phyloP scores from a whole-genome alignment of 2,797 vertebrate species.

The Phylloscopus collybita region DNA sequence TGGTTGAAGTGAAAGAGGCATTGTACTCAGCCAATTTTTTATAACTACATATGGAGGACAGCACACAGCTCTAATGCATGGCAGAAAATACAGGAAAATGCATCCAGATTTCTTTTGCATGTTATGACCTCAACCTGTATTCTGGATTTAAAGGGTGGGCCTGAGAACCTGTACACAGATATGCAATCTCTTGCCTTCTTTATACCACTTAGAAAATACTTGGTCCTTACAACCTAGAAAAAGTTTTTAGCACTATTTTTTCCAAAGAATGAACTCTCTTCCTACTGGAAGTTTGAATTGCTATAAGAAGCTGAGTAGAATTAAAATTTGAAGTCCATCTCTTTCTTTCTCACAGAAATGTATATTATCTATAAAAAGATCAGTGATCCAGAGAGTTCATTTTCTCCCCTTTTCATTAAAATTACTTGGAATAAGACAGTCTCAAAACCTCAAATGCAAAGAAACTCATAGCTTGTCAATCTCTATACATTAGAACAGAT shows the following conservation, averaged over 20 bases:
- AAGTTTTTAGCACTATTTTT: not conserved
- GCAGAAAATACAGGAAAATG: not conserved
- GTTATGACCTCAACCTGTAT: not conserved
- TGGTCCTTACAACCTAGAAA: not conserved
- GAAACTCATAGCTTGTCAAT: not conserved
- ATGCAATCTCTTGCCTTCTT: not conserved
- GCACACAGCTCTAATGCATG: not conserved
- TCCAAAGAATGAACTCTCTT: not conserved
- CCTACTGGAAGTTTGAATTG: not conserved
- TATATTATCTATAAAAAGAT: not conserved
- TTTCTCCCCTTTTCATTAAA: not conserved
- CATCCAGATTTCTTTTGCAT: not conserved
- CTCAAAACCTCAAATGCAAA: not conserved
- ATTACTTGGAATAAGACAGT: not conserved
- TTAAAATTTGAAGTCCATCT: not conserved
- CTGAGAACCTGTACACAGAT: not conserved
- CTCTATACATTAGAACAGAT: not conserved
- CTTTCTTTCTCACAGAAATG: not conserved
- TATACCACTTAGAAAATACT: not conserved
- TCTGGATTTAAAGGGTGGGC: not conserved
- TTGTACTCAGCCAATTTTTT: not conserved
- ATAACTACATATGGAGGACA: fast-evolving
- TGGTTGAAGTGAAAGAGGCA: not conserved
- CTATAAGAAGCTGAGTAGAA: not conserved
- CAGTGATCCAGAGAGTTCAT: not conserved